Evolutionary conservation across 2,888 invertebrate genomes (phyloP).

Genomic region (Elysia crispata): DNA sequence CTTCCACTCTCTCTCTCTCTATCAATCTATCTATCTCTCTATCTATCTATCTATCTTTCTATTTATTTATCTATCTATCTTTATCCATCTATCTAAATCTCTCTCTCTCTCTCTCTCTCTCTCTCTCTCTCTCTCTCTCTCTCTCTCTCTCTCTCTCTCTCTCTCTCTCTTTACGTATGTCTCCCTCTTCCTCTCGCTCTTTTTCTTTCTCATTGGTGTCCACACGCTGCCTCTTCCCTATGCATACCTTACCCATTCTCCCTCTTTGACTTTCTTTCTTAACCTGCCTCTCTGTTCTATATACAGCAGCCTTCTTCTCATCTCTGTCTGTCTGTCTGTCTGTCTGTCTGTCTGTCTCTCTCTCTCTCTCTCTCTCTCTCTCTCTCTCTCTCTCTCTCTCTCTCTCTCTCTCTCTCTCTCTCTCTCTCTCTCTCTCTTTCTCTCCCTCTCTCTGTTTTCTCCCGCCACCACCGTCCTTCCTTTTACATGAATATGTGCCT

Average conservation of each 20-base stretch:
- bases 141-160: no score
- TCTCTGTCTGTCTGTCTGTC: not conserved
- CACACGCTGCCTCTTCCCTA: not conserved
- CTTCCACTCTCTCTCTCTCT: no score
- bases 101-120: no score
- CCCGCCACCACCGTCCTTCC: not conserved
- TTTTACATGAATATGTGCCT: not conserved
- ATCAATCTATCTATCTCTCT: no score
- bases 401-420: not conserved
- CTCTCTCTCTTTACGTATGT: no score
- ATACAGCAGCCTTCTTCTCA: not conserved
- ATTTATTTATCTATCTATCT: no score
- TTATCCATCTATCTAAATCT: no score
- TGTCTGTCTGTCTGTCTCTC: not conserved
- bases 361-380: not conserved
- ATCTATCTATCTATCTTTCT: no score
- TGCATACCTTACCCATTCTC: not conserved
- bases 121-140: no score
- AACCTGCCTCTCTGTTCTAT: not conserved
- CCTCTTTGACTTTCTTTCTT: not conserved
- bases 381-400: not conserved
- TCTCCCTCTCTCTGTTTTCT: conserved; percentile 16
- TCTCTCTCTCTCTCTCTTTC: not conserved
- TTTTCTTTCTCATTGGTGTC: no score
- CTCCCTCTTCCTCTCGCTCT: no score